Percentiles rank a stretch among this genome's conserved stretches.
These are phyloP conservation scores for Vireo altiloquus DNA, from an alignment of 2,113 vertebrate species.

Conservation along the genomic window DNA sequence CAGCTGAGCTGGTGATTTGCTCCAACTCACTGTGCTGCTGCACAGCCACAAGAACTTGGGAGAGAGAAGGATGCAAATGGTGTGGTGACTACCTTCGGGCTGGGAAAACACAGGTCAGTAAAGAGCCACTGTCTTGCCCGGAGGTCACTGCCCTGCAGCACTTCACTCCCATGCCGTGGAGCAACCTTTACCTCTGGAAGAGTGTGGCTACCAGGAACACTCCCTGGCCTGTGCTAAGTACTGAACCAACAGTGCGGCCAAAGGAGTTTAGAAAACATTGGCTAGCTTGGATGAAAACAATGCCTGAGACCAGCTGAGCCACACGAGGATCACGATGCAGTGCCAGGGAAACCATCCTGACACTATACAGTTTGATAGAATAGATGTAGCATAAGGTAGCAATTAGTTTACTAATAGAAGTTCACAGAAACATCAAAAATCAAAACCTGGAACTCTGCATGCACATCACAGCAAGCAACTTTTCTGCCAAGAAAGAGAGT, in stretches of 20 bases:
- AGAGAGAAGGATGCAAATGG: neutral
- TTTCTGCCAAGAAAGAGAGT: neutral
- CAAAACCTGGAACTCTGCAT: neutral
- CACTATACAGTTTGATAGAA: neutral
- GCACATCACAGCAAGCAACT: neutral
- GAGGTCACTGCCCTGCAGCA: neutral
- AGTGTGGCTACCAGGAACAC: neutral
- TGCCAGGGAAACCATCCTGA: neutral
- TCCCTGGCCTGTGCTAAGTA: neutral
- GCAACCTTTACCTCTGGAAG: neutral
- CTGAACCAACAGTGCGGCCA: neutral
- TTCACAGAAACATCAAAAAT: neutral
- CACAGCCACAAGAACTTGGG: rapidly evolving
- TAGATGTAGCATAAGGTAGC: neutral
- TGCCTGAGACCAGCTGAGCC: neutral
- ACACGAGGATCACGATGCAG: neutral
- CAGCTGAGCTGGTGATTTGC: neutral
- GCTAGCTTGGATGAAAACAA: neutral
- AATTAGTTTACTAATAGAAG: neutral
- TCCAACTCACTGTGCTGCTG: neutral
- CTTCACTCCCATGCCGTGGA: neutral
- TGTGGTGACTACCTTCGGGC: neutral
- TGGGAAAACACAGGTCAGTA: neutral
- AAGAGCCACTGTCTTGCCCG: neutral
- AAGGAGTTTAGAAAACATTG: neutral